Conservation (phyloP, 2,797 vertebrate genomes). For the Ptychadena robeensis region DNA sequence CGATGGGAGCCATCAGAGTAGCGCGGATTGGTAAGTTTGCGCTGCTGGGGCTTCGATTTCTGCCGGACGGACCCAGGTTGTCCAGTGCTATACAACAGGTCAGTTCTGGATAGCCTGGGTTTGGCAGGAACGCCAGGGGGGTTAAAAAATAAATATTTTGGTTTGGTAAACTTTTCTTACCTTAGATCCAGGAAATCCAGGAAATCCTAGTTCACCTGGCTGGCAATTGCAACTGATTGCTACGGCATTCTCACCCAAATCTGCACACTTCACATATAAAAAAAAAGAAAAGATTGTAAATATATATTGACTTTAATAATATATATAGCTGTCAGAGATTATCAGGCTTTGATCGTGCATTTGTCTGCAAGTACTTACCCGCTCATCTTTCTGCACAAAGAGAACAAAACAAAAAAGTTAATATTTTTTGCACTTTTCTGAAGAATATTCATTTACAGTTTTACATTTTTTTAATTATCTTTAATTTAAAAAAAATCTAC, state of each 20-base stretch:
- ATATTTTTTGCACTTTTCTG: neutral
- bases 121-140: no score
- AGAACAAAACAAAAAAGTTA: neutral
- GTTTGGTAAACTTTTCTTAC: constrained; percentile 61
- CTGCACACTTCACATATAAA: constrained; percentile 31
- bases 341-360: neutral
- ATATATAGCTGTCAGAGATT: no score
- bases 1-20: no score
- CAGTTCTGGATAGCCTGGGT: no score
- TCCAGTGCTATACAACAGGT: no score
- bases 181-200: constrained; percentile 77
- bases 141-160: neutral
- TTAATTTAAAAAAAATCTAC: no score
- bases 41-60: no score
- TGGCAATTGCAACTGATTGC: constrained; percentile 74
- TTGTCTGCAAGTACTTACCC: constrained; percentile 17
- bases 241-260: constrained; percentile 62
- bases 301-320: neutral
- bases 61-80: no score
- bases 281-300: constrained; percentile 16
- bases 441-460: neutral
- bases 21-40: no score
- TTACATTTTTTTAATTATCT: neutral
- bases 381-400: constrained; percentile 40
- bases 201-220: constrained; percentile 75